Base-by-base conservation (phyloP, 2,797 vertebrate genomes). In the Acropternis orthonyx region DNA sequence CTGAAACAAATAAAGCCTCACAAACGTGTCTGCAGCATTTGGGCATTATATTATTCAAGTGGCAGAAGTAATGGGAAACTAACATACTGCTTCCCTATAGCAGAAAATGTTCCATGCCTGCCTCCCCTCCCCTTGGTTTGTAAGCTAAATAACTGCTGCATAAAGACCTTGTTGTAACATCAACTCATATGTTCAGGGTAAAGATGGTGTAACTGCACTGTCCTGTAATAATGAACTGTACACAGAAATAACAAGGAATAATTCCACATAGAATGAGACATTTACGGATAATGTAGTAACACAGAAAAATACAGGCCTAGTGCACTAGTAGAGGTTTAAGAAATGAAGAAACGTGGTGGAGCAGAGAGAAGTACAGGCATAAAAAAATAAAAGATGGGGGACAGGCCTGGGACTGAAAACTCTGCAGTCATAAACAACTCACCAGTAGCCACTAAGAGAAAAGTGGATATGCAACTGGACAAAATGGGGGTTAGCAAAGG, bases 1-100 rank as follows among this genome's bases (percentile, higher is more conserved):
- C 51, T 89, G 85, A 96, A 96, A 88, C 46, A 74, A 94, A 93
- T 74, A 65, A 94, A 52, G 22, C 39, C 46, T 62, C 65, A 59
- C 88, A 94, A 94, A 96, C 92, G 21, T 34, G 44, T 59, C 52
- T 26, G n/a, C 34, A 54, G 7, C 16, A 10, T 78, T 92, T 78
- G 43, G 75, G 37, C 18, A 84, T 85, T 91, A 39, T 52, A 84
- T 85, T 93, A 87, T 65, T 69, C 69, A 77, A 69, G 49, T 32
- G 34, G 43, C 27, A 93, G 51, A 83, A 85, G n/a, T 74, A 20
- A 88, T 75, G 79, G 78, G 84, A 74, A 82, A 86, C 79, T 76
- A 82, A n/a, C 11, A 18, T 39, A 59, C 10, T 71, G 41, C 34
- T 83, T 88, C 16, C 39, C 63, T 52, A n/a, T 5, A 73, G 71